phyloP scores from a whole-genome alignment of 2,113 vertebrate species.

The Numida meleagris region DNA sequence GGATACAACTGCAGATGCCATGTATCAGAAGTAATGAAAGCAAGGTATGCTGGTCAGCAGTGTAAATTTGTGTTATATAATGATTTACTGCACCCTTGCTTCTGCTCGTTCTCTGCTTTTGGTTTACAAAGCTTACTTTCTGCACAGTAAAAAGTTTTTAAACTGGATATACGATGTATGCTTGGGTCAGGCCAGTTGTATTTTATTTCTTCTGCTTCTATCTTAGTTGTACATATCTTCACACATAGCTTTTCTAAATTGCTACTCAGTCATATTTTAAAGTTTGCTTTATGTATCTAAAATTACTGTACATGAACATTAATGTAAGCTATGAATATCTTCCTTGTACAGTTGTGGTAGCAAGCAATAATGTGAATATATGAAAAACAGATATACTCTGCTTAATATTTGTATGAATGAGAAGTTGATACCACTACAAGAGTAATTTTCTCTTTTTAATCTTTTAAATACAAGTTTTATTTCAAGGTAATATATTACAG shows the following conservation, averaged over 20 bases:
- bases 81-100: slow-evolving; percentile 47
- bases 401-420: slow-evolving; percentile 80
- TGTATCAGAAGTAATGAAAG: slow-evolving; percentile 20
- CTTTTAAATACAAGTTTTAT: slow-evolving; percentile 80
- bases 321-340: slow-evolving; percentile 69
- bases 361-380: slow-evolving; percentile 86
- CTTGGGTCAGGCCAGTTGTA: slow-evolving; percentile 63
- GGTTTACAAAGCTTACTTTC: slow-evolving; percentile 63
- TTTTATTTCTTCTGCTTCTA: not conserved
- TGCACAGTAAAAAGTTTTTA: slow-evolving; percentile 14
- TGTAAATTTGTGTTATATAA: not conserved
- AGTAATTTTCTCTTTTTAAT: slow-evolving; percentile 73
- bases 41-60: slow-evolving; percentile 9
- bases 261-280: slow-evolving; percentile 49
- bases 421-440: slow-evolving; percentile 78
- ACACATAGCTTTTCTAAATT: slow-evolving; percentile 17
- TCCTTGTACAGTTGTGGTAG: slow-evolving; percentile 76
- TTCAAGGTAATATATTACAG: slow-evolving; percentile 72
- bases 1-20: slow-evolving; percentile 22
- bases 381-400: slow-evolving; percentile 73
- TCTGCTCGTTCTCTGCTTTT: slow-evolving; percentile 14
- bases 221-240: slow-evolving; percentile 62
- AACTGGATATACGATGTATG: slow-evolving; percentile 40
- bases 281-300: slow-evolving; percentile 59
- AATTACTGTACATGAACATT: slow-evolving; percentile 63